Base-by-base conservation (phyloP, 2,113 vertebrate genomes). In the Stigmatopora argus region DNA sequence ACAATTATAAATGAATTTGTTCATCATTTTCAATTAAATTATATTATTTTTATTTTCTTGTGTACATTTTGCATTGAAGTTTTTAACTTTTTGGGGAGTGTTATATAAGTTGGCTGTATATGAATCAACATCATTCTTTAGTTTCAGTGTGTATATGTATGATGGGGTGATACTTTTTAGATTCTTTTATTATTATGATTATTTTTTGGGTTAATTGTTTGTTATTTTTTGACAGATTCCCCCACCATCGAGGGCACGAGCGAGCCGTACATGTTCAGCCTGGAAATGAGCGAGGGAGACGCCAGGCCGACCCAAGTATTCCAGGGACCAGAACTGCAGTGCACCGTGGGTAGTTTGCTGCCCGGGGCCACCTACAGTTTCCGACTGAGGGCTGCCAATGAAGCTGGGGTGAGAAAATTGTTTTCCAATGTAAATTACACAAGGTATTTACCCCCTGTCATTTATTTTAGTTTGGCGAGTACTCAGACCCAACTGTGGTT, bases 311-410 rank as follows among this genome's bases (percentile, higher is more conserved):
- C 91, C 0, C 93, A 97, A 78, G 93, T 97, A 19, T 99, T 95
- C 83, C 89, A 90, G 0, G 97, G 97, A 14, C 84, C 90, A 0
- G 91, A 92, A 64, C 90, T 96, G 64, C 92, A 98, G 75, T 98
- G 97, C 83, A 96, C 94, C 0, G 89, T 99, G 3, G 81, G 92
- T 62, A 93, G 90, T 78, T 93, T 99, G 59, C 93, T 99, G 0
- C 96, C 97, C 0, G 96, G 97, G 21, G 93, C 94, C 5, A 88
- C 90, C 0, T 99, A 99, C 57, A 72, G 79, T 52, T 98, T 99
- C 90, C 49, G 91, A 67, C 92, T 99, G 86, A 81, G 94, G 34
- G 96, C 96, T 2, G 65, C 92, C 81, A 99, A 97, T 13, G 93
- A 97, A 0, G 93, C 95, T 0, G 97, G 96, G 95, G 97, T 99